Evolutionary conservation across 2,888 invertebrate genomes (phyloP), one percentile per base, ranked within the genome.

Genomic region (Epinotia brunnichana): DNA sequence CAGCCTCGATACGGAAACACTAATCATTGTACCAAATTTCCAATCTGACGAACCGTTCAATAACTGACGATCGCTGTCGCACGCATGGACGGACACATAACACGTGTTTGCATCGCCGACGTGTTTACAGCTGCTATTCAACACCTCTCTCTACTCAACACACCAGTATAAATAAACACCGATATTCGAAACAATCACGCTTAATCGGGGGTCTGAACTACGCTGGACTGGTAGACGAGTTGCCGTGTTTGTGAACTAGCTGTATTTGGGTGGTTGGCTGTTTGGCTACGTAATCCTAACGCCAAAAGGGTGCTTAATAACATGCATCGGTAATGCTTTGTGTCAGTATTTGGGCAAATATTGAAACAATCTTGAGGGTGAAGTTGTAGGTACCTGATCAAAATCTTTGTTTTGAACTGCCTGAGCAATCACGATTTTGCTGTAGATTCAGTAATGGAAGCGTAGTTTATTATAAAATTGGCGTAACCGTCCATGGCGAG

Each of bases 231-330:
- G 4, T n/a, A 48, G 48, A 48, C 5, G n/a, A 2, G n/a, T n/a
- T 35, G 35, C 35, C 35, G n/a, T 48, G 48, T 15, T 48, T 48
- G 48, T 11, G 53, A 19, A 53, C 53, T 19, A 17, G 19, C 53
- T 21, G 10, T 11, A 39, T 39, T 39, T 17, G 39, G 59, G 10
- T 9, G n/a, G 59, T 39, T 59, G 59, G 17, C 11, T 59, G 57
- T 59, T 59, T n/a, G 35, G 17, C n/a, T n/a, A 35, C 17, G 39
- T 59, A 59, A 59, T 59, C 59, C 59, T 59, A 59, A 35, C n/a
- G 35, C 35, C 57, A 57, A 57, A 57, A 35, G 24, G 57, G 29
- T 57, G 35, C 15, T 57, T 57, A 57, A 24, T 29, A 29, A 53
- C 19, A 53, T 10, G 10, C 10, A 19, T 17, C 19, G 11, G 19